phyloP scores from a whole-genome alignment of 2,888 invertebrate species.

The Sepioteuthis lessoniana region DNA sequence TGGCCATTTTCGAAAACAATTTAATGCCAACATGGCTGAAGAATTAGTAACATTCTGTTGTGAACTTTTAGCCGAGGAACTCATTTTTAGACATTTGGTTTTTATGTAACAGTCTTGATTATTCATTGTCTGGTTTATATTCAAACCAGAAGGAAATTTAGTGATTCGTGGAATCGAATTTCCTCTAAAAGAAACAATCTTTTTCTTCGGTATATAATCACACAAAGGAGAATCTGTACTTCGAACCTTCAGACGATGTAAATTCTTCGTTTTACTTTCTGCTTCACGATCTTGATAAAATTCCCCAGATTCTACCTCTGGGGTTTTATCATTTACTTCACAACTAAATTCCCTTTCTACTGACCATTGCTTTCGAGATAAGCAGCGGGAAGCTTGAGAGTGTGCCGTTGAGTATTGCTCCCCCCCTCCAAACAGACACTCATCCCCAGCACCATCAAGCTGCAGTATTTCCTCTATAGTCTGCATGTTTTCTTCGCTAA shows the following conservation, averaged over 20 bases:
- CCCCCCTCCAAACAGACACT: background rate
- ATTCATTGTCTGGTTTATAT: background rate
- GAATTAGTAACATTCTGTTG: background rate
- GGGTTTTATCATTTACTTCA: background rate
- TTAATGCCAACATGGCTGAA: background rate
- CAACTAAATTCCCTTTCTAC: background rate
- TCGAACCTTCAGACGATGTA: background rate
- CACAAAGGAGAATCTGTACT: background rate
- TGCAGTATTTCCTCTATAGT: slow-evolving; percentile 36
- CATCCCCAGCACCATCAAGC: background rate
- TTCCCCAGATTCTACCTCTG: background rate
- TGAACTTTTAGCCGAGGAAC: background rate
- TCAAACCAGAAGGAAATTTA: background rate
- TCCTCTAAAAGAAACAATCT: background rate
- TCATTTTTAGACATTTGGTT: background rate
- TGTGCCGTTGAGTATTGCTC: background rate
- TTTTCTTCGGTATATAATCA: background rate
- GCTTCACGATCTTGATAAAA: background rate
- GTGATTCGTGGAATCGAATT: background rate
- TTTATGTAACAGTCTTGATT: background rate
- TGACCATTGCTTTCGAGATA: background rate
- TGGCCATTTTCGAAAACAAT: background rate
- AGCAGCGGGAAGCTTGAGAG: fast-evolving
- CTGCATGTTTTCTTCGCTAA: slow-evolving; percentile 16
- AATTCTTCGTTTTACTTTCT: background rate